These are phyloP conservation scores for Horisme vitalbata DNA, from an alignment of 2,888 invertebrate species.

Conservation along the genomic window DNA sequence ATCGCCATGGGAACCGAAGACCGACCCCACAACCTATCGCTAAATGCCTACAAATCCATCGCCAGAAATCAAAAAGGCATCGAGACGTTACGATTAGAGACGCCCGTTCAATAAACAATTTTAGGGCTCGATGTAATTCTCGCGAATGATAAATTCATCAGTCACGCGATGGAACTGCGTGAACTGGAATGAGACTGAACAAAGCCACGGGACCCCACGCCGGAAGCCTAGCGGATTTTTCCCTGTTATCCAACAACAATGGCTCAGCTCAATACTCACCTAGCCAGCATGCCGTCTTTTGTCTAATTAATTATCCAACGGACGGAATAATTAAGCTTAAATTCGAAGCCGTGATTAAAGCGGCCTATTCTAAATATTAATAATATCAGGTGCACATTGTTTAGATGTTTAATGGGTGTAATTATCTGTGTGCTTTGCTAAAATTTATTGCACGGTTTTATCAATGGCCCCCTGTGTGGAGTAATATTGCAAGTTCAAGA, in stretches of 20 bases:
- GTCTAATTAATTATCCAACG: constrained; percentile 76
- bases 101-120: constrained; percentile 76
- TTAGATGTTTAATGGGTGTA: constrained; percentile 59
- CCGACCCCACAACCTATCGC: constrained; percentile 53
- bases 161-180: constrained; percentile 64
- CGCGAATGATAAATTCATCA: constrained; percentile 69
- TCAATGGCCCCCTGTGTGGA: constrained; percentile 43
- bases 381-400: constrained; percentile 64
- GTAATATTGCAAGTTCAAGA: constrained; percentile 47
- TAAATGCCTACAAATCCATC: constrained; percentile 77
- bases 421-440: constrained; percentile 51
- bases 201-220: constrained; percentile 57
- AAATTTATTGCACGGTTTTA: constrained; percentile 55
- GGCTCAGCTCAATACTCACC: constrained; percentile 60
- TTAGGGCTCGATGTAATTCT: constrained; percentile 62
- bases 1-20: constrained; percentile 70
- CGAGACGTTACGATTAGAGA: constrained; percentile 69
- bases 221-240: constrained; percentile 73
- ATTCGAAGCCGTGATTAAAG: constrained; percentile 64
- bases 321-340: constrained; percentile 73
- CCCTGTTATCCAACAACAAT: constrained; percentile 67
- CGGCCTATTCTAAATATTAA: constrained; percentile 59
- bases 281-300: constrained; percentile 65
- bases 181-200: constrained; percentile 63
- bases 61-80: constrained; percentile 76